Conservation (phyloP, 2,113 vertebrate genomes). For the Chloropsis cyanopogon region DNA sequence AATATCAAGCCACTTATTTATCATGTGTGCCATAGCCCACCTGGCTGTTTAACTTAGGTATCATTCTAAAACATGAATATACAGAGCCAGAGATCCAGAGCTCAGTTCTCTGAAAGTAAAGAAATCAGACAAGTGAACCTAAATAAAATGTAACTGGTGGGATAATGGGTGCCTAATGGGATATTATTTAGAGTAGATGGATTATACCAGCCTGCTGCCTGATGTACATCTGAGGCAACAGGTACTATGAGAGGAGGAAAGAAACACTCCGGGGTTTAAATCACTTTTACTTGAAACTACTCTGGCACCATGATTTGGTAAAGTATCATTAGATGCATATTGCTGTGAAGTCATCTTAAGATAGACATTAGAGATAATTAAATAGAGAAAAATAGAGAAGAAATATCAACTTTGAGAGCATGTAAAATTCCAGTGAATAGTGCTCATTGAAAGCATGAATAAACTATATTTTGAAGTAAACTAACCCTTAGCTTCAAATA, state of each 20-base stretch:
- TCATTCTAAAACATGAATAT: neutral
- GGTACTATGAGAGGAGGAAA: neutral
- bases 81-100: neutral
- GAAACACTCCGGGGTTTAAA: neutral
- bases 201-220: neutral
- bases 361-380: neutral
- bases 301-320: neutral
- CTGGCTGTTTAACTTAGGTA: neutral
- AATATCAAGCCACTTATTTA: conserved; percentile 25
- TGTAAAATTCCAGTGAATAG: neutral
- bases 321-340: neutral
- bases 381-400: neutral
- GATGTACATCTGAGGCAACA: neutral
- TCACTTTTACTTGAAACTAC: neutral
- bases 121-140: neutral
- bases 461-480: neutral
- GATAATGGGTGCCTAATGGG: neutral
- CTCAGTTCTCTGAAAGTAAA: neutral
- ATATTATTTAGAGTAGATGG: neutral
- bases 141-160: neutral
- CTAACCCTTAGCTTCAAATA: neutral
- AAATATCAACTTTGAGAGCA: neutral
- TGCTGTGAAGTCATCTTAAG: neutral
- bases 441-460: neutral
- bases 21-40: neutral